Evolutionary conservation across 2,888 invertebrate species (phyloP).

Genomic region (Pseudolycoriella hygida): DNA sequence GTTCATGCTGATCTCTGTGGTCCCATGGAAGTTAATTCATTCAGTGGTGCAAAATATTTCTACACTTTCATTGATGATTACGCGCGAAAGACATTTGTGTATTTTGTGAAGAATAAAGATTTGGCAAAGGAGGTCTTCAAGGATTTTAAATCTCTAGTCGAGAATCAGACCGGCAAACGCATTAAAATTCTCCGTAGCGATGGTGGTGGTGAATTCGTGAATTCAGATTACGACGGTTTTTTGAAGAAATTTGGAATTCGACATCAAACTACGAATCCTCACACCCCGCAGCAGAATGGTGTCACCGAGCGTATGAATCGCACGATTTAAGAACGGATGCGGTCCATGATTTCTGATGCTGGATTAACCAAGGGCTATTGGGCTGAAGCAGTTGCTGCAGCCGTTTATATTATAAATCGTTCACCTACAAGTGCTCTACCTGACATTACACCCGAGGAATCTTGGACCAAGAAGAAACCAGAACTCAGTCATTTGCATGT

Average conservation of each 20-base stretch:
- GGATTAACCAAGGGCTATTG: conserved; percentile 14
- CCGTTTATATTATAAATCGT: conserved; percentile 9
- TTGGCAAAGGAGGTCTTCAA: neutral
- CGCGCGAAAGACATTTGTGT: neutral
- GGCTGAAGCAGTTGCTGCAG: conserved; percentile 18
- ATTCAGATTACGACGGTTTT: conserved; percentile 11
- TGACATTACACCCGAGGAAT: conserved; percentile 17
- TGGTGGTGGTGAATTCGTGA: conserved; percentile 14
- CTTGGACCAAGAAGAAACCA: conserved; percentile 18
- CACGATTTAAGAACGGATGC: conserved; percentile 14
- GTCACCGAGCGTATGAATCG: no score
- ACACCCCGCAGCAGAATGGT: conserved; percentile 21
- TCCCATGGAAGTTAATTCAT: neutral
- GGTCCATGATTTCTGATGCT: conserved; percentile 15
- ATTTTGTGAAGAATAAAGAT: neutral
- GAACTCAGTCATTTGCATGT: conserved; percentile 17
- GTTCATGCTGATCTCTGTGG: neutral
- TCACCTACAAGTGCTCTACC: neutral
- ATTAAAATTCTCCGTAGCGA: conserved; percentile 12
- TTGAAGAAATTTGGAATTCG: conserved; percentile 14
- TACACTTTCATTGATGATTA: neutral
- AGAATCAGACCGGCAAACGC: neutral
- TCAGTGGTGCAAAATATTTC: neutral
- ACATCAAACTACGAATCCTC: conserved; percentile 17
- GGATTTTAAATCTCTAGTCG: neutral